phyloP scores from a whole-genome alignment of 37 sponge, comb jelly and placozoan genomes.

The Beroe ovata region DNA sequence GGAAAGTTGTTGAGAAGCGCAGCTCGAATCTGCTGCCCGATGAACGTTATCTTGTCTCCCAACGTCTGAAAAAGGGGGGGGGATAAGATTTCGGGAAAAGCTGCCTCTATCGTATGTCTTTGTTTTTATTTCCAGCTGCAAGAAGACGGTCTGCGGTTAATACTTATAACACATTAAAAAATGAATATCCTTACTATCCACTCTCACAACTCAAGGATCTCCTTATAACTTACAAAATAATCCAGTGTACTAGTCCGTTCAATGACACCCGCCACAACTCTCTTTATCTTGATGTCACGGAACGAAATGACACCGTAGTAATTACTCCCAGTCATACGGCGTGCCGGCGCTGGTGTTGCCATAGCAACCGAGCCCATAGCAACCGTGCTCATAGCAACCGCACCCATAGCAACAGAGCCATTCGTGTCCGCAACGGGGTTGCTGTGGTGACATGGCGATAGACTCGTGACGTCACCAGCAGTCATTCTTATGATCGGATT shows the following conservation, averaged over 20 bases:
- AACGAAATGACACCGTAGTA: conserved; percentile 11
- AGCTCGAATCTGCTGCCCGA: conserved; percentile 50
- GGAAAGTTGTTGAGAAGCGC: conserved; percentile 36
- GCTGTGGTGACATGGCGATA: too few relatives aligned
- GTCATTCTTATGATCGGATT: too few relatives aligned
- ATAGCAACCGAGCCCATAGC: background rate
- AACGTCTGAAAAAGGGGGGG: conserved; percentile 3
- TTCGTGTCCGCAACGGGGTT: too few relatives aligned
- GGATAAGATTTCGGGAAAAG: too few relatives aligned
- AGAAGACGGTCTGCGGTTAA: too few relatives aligned
- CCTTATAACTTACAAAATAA: conserved; percentile 36
- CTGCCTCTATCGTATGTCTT: too few relatives aligned
- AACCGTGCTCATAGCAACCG: background rate
- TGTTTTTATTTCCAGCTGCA: too few relatives aligned
- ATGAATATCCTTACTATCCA: too few relatives aligned
- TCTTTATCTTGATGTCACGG: conserved; percentile 32
- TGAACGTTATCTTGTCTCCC: conserved; percentile 45
- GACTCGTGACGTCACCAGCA: too few relatives aligned
- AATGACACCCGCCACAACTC: background rate
- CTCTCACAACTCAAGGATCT: too few relatives aligned
- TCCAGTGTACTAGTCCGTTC: conserved; percentile 28
- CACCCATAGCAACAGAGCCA: too few relatives aligned
- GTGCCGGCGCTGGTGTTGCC: background rate
- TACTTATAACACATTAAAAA: too few relatives aligned
- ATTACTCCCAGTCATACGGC: background rate